Percentiles rank a stretch among this genome's conserved stretches.
These are phyloP conservation scores for Charadrius vociferus DNA, from an alignment of 2,113 vertebrate genomes.

Conservation along the genomic window DNA sequence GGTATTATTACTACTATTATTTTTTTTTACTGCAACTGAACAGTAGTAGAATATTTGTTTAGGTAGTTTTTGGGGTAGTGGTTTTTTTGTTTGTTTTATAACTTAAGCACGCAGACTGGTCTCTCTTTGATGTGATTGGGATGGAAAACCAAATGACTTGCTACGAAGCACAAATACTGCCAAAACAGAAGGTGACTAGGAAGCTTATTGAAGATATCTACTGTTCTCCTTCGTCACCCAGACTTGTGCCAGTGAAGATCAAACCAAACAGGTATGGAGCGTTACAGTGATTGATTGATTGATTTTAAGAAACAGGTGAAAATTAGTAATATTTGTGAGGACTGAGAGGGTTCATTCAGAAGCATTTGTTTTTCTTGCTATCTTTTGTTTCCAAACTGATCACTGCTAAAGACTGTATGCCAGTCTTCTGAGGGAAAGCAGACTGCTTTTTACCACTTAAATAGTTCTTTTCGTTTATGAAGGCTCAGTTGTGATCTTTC, in stretches of 20 bases:
- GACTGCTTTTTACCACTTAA: neutral
- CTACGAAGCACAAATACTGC: constrained; percentile 78
- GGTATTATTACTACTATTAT: neutral
- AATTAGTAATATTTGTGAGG: neutral
- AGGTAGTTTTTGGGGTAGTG: neutral
- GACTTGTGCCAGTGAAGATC: constrained; percentile 78
- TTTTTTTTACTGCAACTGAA: neutral
- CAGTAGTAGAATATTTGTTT: neutral
- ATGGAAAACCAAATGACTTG: constrained; percentile 80
- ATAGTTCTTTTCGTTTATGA: neutral
- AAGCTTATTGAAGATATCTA: constrained; percentile 86
- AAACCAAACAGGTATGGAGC: constrained; percentile 84
- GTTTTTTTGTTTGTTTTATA: neutral
- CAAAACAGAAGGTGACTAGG: constrained; percentile 80
- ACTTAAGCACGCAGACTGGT: constrained; percentile 76
- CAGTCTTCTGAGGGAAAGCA: neutral
- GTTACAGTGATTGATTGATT: neutral
- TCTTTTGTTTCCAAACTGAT: neutral
- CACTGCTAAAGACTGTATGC: neutral
- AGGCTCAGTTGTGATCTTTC: neutral
- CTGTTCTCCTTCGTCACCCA: constrained; percentile 64
- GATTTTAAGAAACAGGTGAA: neutral
- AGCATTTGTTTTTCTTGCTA: neutral
- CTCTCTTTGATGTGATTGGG: constrained; percentile 81
- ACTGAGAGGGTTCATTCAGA: neutral